Conservation (phyloP, 2,888 invertebrate genomes). For the Pemphredon lugubris region DNA sequence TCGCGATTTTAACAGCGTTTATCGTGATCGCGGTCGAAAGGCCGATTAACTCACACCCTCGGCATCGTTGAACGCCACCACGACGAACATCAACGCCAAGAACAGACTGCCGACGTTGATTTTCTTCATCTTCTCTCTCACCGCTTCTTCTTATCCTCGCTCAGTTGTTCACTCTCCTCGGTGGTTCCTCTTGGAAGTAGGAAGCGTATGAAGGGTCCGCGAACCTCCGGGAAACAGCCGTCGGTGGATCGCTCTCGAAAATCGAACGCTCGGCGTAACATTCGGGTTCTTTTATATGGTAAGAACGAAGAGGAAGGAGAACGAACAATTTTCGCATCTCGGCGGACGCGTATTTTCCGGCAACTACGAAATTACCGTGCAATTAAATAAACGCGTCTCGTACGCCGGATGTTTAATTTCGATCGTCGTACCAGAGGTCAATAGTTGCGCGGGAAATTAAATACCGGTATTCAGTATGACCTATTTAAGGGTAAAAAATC, state of each 20-base stretch:
- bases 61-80: slow-evolving; percentile 18
- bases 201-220: not conserved
- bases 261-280: not conserved
- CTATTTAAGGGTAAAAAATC: too few relatives aligned
- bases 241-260: not conserved
- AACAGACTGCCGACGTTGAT: slow-evolving; percentile 10
- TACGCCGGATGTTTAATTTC: not conserved
- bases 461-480: too few relatives aligned
- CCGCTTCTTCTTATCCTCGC: not conserved
- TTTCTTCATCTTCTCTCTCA: slow-evolving; percentile 39
- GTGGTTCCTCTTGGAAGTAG: not conserved
- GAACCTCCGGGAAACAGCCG: not conserved
- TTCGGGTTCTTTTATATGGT: not conserved
- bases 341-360: slow-evolving; percentile 1
- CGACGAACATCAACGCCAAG: slow-evolving; percentile 18
- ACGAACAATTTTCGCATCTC: slow-evolving; percentile 40
- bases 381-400: slow-evolving; percentile 9
- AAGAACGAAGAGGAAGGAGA: slow-evolving; percentile 33
- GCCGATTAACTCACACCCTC: slow-evolving; percentile 56
- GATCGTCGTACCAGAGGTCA: not conserved
- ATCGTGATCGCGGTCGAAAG: too few relatives aligned
- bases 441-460: too few relatives aligned
- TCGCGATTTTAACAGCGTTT: not conserved
- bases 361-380: slow-evolving; percentile 13
- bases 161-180: not conserved